Evolutionary conservation across 2,113 vertebrate genomes (phyloP), one percentile per base, ranked within the genome.

Genomic region (Cervus canadensis): DNA sequence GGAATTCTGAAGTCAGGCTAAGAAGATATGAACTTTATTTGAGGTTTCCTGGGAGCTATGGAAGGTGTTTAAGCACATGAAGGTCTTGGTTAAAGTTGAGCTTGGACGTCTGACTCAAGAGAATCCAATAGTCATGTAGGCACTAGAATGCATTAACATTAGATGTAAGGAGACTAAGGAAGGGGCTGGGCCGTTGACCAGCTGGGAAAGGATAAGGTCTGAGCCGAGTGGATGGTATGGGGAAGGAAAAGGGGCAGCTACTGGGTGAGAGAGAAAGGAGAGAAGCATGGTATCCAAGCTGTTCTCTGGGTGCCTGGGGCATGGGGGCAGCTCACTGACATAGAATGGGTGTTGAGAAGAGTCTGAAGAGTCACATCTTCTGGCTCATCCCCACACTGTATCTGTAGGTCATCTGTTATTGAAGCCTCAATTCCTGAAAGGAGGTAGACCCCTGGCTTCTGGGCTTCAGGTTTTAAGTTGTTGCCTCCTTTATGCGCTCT

Each of bases 401-500:
- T 50, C 36, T 90, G 15, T 88, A 33, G 52, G 15, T 12, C 19
- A 23, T 56, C 9, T 91, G 12, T 50, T 48, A 17, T 26, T 21
- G 16, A 89, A 14, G 10, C 11, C 15, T 43, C 50, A 3, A 1
- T 36, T 85, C 28, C 64, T 36, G 13, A 6, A 6, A 14, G 45
- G 84, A 54, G 7, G 15, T 11, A 6, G 19, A n/a, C 79, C 16
- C 4, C 10, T 40, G 21, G 48, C 7, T 43, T 23, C 48, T 90
- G 30, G 36, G 2, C 2, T 91, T 92, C 36, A 33, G 13, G 5
- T n/a, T 12, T 3, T 28, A 8, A 16, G 0, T 7, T n/a, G 19
- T 25, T 33, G 7, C 11, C 28, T 57, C 3, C 8, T 1, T 60
- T 52, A 1, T 33, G 48, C 0, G 10, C 23, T 87, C 40, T 3